A percentile compares a stretch with the other conserved stretches of the same genome.
phyloP scores from a whole-genome alignment of 2,888 invertebrate genomes.

The Linnaemya tessellans region DNA sequence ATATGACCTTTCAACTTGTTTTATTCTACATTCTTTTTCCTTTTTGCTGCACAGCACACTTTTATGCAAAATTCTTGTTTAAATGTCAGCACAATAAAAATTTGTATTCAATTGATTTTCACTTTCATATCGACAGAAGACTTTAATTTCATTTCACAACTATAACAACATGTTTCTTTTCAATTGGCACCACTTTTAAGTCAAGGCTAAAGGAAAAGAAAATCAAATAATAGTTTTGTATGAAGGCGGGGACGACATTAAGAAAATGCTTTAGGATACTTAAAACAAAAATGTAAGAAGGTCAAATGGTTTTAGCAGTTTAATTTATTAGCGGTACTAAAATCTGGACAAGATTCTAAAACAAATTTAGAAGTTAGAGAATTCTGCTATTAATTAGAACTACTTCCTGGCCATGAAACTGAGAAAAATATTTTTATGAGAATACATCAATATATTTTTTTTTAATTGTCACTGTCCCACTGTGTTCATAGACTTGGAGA shows the following conservation, averaged over 20 bases:
- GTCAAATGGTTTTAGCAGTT: no score
- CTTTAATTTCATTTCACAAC: not conserved
- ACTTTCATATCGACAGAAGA: not conserved
- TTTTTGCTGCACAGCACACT: slow-evolving; percentile 35
- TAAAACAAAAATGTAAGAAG: no score
- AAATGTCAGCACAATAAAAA: slow-evolving; percentile 6
- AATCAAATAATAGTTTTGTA: not conserved
- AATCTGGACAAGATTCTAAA: no score
- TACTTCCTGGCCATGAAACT: no score
- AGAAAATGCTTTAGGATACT: no score
- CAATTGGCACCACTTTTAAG: not conserved
- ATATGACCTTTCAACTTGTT: slow-evolving; percentile 42
- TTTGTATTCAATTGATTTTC: slow-evolving; percentile 31
- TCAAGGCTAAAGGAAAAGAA: slow-evolving; percentile 11
- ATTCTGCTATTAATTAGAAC: no score
- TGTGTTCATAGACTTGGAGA: no score
- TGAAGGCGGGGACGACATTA: not conserved
- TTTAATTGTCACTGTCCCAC: no score
- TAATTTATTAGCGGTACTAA: no score
- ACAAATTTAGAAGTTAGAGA: no score
- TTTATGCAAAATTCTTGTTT: not conserved
- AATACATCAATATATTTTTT: no score
- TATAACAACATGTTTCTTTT: not conserved
- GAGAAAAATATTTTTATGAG: no score
- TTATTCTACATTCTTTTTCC: not conserved